phyloP scores from a whole-genome alignment of 35 echinoderm and acorn worm species.

The Nesometra sesokonis region DNA sequence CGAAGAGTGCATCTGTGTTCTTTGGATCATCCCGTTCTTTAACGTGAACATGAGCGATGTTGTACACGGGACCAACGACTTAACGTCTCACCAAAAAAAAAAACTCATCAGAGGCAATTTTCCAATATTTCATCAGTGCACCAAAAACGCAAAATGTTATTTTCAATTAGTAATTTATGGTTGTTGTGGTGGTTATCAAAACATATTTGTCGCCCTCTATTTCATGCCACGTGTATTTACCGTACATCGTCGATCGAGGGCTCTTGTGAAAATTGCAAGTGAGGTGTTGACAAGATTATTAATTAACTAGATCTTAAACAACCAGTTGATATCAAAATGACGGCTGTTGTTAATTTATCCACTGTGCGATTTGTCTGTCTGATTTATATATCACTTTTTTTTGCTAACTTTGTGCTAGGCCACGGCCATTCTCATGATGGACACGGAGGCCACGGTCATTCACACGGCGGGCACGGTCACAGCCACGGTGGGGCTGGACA shows the following conservation, averaged over 20 bases:
- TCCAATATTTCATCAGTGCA: too few species aligned
- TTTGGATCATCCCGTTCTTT: too few species aligned
- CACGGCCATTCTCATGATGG: background rate
- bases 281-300: background rate
- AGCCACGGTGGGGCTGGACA: background rate
- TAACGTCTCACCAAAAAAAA: too few species aligned
- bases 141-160: too few species aligned
- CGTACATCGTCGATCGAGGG: background rate
- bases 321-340: background rate
- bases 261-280: background rate
- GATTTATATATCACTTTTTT: background rate
- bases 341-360: background rate
- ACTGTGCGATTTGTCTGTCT: background rate
- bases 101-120: too few species aligned
- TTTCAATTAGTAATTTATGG: too few species aligned
- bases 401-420: background rate
- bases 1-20: too few species aligned
- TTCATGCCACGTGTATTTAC: background rate
- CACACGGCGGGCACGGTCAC: slow-evolving; percentile 6
- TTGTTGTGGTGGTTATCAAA: background rate
- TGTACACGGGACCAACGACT: too few species aligned
- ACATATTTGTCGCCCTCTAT: background rate
- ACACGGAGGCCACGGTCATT: slow-evolving; percentile 7
- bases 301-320: background rate
- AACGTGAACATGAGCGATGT: too few species aligned